Percentiles rank a stretch among this genome's conserved stretches.
These are phyloP conservation scores for Altica lythri DNA, from an alignment of 2,888 invertebrate species.

Conservation along the genomic window DNA sequence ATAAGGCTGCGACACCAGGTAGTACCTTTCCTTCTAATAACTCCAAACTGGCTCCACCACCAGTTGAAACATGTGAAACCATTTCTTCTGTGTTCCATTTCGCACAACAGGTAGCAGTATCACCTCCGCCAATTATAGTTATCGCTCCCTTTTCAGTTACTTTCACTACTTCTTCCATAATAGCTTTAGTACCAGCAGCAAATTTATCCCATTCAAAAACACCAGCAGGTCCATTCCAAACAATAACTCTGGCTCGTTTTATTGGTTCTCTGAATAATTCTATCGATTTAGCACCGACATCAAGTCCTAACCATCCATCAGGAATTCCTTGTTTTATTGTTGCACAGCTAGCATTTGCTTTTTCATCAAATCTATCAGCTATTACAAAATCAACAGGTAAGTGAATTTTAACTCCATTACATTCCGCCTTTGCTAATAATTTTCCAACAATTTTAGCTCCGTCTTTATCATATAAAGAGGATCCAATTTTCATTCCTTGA, in stretches of 20 bases:
- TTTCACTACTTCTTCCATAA: conserved; percentile 94
- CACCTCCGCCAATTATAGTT: conserved; percentile 83
- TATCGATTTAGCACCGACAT: conserved; percentile 86
- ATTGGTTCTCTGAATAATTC: conserved; percentile 83
- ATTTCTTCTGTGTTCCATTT: conserved; percentile 95
- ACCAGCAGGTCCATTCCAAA: conserved; percentile 79
- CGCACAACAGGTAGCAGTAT: conserved; percentile 87
- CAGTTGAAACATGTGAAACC: conserved; percentile 93
- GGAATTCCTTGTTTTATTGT: conserved; percentile 85
- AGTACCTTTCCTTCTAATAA: conserved; percentile 84
- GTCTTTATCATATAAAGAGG: conserved; percentile 91
- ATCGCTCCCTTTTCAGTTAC: conserved; percentile 82
- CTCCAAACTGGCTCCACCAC: conserved; percentile 92
- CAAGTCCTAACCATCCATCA: conserved; percentile 93
- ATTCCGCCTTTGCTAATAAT: conserved; percentile 87
- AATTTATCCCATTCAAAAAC: conserved; percentile 98
- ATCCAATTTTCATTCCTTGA: conserved; percentile 93
- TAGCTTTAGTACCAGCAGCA: conserved; percentile 82
- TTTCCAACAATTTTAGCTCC: conserved; percentile 93
- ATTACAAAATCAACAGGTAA: conserved; percentile 94
- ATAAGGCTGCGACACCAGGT: conserved; percentile 84
- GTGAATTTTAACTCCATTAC: conserved; percentile 90
- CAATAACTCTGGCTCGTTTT: conserved; percentile 72
- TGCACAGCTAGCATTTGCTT: conserved; percentile 79
- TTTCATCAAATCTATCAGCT: conserved; percentile 94